These are phyloP conservation scores for Pedetes capensis DNA, from an alignment of 2,113 vertebrate genomes.

Conservation along the genomic window DNA sequence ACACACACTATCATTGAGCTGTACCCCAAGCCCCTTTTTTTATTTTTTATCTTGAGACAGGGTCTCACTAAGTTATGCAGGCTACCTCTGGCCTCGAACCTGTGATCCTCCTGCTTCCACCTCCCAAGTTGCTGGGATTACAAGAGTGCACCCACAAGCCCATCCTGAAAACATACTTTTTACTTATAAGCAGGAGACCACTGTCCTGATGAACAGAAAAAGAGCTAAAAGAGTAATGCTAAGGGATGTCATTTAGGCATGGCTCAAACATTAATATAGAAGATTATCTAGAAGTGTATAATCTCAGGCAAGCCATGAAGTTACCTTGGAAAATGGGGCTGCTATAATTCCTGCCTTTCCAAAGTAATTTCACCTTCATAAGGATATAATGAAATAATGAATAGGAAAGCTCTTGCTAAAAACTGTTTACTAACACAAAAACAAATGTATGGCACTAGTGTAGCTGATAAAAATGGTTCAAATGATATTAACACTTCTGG, in stretches of 20 bases:
- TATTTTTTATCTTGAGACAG: no score
- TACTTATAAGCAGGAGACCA: background rate
- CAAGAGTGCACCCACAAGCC: no score
- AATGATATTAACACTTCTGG: background rate
- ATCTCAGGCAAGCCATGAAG: background rate
- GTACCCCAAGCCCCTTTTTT: no score
- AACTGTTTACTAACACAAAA: background rate
- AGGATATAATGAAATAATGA: background rate
- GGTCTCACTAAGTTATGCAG: no score
- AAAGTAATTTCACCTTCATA: background rate
- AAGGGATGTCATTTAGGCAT: background rate
- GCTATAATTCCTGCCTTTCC: background rate
- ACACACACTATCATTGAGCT: no score
- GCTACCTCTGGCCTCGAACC: no score
- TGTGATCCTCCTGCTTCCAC: no score
- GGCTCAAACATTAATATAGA: background rate
- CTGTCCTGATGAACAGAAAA: background rate
- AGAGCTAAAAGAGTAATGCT: background rate
- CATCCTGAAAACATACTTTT: constrained; percentile 28
- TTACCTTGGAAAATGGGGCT: background rate
- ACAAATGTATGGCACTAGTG: background rate
- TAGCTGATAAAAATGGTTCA: background rate
- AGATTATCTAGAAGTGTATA: background rate
- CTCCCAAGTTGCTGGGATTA: no score
- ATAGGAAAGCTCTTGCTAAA: background rate